These are phyloP conservation scores for Centroberyx gerrardi DNA, from an alignment of 2,797 vertebrate species.

Conservation along the genomic window DNA sequence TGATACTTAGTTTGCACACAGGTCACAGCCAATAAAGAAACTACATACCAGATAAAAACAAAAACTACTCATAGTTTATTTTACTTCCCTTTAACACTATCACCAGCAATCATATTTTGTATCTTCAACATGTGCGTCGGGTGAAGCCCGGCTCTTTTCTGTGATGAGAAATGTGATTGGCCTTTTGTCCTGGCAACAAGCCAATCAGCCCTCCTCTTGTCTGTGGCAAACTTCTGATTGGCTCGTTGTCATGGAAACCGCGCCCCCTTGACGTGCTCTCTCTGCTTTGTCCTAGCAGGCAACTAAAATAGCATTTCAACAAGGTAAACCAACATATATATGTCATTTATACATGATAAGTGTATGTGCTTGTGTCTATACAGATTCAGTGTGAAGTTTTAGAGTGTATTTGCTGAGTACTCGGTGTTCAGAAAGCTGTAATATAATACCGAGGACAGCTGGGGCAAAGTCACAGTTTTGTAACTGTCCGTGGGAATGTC, in stretches of 20 bases:
- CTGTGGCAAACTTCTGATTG: constrained; percentile 2
- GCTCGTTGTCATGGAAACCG: neutral
- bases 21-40: no score
- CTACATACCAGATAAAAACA: no score
- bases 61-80: no score
- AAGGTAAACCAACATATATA: constrained; percentile 28
- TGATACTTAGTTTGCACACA: no score
- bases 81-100: no score
- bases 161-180: constrained; percentile 21
- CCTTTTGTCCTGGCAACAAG: neutral
- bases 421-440: neutral
- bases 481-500: constrained; percentile 2
- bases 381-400: neutral
- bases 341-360: neutral
- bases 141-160: neutral
- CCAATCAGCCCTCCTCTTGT: neutral
- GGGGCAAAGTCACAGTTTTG: neutral
- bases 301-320: neutral
- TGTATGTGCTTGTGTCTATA: neutral
- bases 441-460: no score
- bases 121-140: no score
- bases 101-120: no score
- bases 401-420: neutral
- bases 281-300: neutral
- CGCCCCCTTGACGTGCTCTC: neutral